Evolutionary conservation across 2,797 vertebrate genomes (phyloP).

Genomic region (Phataginus tetradactyla): DNA sequence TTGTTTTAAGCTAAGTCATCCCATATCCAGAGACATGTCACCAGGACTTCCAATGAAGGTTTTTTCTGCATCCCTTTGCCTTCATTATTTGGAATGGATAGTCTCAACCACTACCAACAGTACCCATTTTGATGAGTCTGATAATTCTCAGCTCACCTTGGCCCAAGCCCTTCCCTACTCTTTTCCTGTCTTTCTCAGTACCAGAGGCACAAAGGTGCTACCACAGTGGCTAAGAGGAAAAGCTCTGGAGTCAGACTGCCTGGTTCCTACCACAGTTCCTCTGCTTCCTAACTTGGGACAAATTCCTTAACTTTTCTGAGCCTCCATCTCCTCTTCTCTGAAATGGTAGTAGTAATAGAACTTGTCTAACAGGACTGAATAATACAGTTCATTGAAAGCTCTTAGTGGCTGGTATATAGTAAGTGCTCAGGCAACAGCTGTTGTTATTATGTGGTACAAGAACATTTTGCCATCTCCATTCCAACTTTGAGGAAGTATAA

Average conservation of each 20-base stretch:
- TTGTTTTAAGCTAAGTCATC: conserved; percentile 2
- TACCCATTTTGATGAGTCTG: not conserved
- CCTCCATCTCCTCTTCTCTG: not conserved
- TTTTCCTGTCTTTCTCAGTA: not conserved
- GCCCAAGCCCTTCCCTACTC: not conserved
- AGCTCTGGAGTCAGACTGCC: not conserved
- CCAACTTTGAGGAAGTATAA: conserved; percentile 4
- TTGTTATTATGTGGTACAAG: not conserved
- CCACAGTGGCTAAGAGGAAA: not conserved
- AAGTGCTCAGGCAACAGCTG: not conserved
- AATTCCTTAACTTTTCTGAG: not conserved
- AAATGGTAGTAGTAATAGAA: not conserved
- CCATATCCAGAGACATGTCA: not conserved
- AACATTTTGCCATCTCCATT: not conserved
- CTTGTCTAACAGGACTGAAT: not conserved
- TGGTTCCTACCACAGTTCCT: not conserved
- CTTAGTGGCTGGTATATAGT: not conserved
- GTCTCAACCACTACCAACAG: not conserved
- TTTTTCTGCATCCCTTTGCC: not conserved
- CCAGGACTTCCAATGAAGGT: not conserved
- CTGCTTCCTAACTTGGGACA: not conserved
- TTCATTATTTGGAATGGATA: not conserved
- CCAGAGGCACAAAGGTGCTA: not conserved
- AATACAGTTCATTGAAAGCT: not conserved
- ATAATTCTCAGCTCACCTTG: conserved; percentile 5